Evolutionary conservation across 2,797 vertebrate genomes (phyloP).

Genomic region (Enteromius anoplus): DNA sequence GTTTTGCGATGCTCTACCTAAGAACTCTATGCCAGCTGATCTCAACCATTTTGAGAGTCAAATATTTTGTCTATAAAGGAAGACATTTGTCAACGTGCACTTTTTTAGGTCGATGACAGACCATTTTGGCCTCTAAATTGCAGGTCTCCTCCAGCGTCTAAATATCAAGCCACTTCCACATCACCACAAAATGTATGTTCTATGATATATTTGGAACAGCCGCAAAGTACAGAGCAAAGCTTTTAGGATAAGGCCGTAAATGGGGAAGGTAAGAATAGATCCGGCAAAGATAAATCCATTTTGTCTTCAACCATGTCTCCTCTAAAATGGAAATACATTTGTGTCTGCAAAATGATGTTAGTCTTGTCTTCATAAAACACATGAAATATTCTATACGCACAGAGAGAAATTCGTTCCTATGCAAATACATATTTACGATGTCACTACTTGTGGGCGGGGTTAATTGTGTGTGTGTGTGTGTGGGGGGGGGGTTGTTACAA

Average conservation of each 20-base stretch:
- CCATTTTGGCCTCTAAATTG: conserved; percentile 39
- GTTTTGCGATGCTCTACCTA: not conserved
- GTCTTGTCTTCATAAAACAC: not conserved
- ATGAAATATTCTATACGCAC: not conserved
- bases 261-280: conserved; percentile 20
- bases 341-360: not conserved
- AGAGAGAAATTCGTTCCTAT: too few relatives aligned
- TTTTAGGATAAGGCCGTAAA: conserved; percentile 35
- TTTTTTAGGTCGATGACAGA: conserved; percentile 8
- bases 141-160: conserved; percentile 31
- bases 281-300: conserved; percentile 8
- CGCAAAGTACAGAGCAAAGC: conserved; percentile 37
- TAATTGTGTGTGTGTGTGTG: not conserved
- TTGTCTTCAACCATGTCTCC: not conserved
- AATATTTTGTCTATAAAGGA: conserved; percentile 26
- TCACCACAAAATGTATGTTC: conserved; percentile 42
- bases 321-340: conserved; percentile 3
- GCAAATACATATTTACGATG: not conserved
- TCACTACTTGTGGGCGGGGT: not conserved
- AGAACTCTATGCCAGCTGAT: not conserved
- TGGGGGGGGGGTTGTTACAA: not conserved
- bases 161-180: conserved; percentile 49
- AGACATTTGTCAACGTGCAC: conserved; percentile 21
- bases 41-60: conserved; percentile 3
- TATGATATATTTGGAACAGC: conserved; percentile 38